Base-by-base conservation (phyloP, 1,140 invertebrate species). In the Aphidius gifuensis region DNA sequence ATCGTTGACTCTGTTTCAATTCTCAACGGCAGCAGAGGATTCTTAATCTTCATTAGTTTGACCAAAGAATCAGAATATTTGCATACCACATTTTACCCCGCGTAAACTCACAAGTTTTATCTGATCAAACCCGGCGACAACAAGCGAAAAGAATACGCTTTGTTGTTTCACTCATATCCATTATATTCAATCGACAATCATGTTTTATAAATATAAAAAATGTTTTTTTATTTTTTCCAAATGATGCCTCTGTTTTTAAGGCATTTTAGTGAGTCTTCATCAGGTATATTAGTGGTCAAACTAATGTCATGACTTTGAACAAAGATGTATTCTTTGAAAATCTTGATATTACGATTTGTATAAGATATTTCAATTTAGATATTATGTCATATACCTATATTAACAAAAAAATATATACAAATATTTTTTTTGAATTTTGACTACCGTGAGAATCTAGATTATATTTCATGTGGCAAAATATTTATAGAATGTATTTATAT, bases 11-110 rank as follows among this genome's bases (percentile, higher is more conserved):
- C 21, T 23, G 56, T 57, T 61, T 58, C 59, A 56, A 59, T 66
- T 64, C 59, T 55, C 54, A 55, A 54, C 42, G 54, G 53, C 44
- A 58, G 50, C 47, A 53, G 55, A 39, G 60, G 62, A 68, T 68
- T 68, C 67, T 68, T 66, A 68, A 68, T 68, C 67, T 68, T 68
- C 67, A 68, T 68, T 68, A 68, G 64, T 68, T 68, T 53, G 59
- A 58, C 65, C 51, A 39, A 40, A 39, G 32, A 40, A 40, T 38
- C 32, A 46, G 60, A 54, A 68, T 32, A 32, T 68, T 68, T 68
- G 67, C 67, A 68, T 68, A 68, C 58, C 61, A 58, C 57, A 55
- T 0, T 39, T 53, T 39, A 39, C 50, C 38, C 9, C 32, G 42
- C 58, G 55, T 51, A 58, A 53, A 44, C 50, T 49, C 38, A 40